A percentile compares a stretch with the other conserved stretches of the same genome.
phyloP scores from a whole-genome alignment of 2,797 vertebrate genomes.

The Tenualosa thibaudeaui region DNA sequence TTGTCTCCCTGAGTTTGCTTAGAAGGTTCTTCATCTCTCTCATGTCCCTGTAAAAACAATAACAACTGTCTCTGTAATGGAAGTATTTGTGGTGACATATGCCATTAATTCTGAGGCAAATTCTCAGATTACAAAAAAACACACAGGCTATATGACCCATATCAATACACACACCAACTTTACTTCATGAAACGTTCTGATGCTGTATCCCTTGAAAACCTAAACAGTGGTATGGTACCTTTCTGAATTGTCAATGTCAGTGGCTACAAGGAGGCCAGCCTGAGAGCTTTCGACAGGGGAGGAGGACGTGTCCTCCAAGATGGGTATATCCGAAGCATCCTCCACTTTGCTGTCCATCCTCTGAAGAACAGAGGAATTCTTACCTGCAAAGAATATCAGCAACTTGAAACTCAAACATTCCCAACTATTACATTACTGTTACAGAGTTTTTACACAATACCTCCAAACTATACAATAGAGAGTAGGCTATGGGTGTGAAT shows the following conservation, averaged over 20 bases:
- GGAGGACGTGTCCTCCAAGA: constrained; percentile 87
- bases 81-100: not conserved
- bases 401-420: not conserved
- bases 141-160: not conserved
- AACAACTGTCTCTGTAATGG: not conserved
- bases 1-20: constrained; percentile 99
- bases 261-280: constrained; percentile 89
- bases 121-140: not conserved
- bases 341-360: constrained; percentile 83
- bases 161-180: not conserved
- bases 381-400: constrained; percentile 72
- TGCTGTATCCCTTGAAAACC: not conserved
- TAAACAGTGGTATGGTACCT: constrained; percentile 67
- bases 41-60: constrained; percentile 85
- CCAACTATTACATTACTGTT: not conserved
- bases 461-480: not conserved
- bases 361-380: constrained; percentile 71
- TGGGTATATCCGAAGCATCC: constrained; percentile 87
- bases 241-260: constrained; percentile 94
- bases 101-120: not conserved
- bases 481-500: too few species aligned
- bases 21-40: constrained; percentile 99
- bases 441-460: not conserved
- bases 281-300: constrained; percentile 85
- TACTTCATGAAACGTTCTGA: not conserved